Base-by-base conservation (phyloP, 2,888 invertebrate genomes). In the Odontothrips loti region DNA sequence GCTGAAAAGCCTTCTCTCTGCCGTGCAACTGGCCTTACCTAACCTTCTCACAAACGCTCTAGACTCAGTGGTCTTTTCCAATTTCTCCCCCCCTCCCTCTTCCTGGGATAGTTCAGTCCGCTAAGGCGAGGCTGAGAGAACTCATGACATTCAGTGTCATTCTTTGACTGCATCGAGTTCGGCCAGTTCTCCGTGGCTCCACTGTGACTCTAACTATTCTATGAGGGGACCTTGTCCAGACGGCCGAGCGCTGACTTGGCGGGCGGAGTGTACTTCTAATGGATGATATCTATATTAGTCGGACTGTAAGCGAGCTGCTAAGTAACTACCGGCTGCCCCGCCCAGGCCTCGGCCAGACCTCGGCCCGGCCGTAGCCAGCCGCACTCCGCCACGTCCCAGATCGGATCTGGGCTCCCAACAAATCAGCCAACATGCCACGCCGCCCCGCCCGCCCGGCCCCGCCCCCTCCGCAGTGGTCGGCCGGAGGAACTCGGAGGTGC, bases 281-380 rank as follows among this genome's bases (percentile, higher is more conserved):
- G 68, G 68, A 75, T 75, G 68, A 75, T 75, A 75, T 75, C 68
- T 75, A 75, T 75, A 75, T 75, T 75, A 75, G 68, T 75, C 68
- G 68, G 68, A 27, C 68, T 75, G 68, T 75, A 75, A 75, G 68
- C 68, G 68, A 75, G 68, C 68, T 27, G 68, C 68, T 75, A 75
- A 75, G 68, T 75, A 75, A 75, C 68, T 75, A 75, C 68, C 68
- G 68, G 68, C 10, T n/a, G 68, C 68, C 68, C 23, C 68, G 68
- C 68, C 68, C 68, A n/a, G 8, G 10, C 58, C 17, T 17, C 58
- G 20, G 58, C 20, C 51, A 12, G 12, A 51, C 51, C 15, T 12
- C n/a, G 68, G 23, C 68, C 20, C 23, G 12, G 23, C 20, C 58
- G 20, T 58, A 20, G 15, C 27, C 68, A 9, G 27, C 68, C 27